phyloP scores from a whole-genome alignment of 2,797 vertebrate genomes.

The Siniperca obscura region DNA sequence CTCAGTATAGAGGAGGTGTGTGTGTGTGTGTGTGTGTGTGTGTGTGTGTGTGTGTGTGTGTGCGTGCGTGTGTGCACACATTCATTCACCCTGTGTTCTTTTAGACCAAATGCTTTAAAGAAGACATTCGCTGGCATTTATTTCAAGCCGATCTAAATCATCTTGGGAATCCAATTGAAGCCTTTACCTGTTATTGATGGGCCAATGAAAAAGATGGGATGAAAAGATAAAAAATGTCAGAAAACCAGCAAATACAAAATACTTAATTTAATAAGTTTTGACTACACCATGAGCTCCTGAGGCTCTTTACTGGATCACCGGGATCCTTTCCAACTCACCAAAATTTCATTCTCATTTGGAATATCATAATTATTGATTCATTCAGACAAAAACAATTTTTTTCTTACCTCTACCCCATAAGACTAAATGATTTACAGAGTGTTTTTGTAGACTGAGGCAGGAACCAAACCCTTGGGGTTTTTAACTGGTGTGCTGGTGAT shows the following conservation, averaged over 20 bases:
- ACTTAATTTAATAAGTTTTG: neutral
- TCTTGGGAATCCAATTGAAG: slow-evolving; percentile 34
- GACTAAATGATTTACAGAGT: slow-evolving; percentile 55
- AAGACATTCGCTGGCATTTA: slow-evolving; percentile 37
- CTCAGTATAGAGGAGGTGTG: slow-evolving; percentile 43
- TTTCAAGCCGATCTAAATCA: slow-evolving; percentile 42
- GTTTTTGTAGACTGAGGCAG: slow-evolving; percentile 48
- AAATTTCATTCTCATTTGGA: slow-evolving; percentile 17
- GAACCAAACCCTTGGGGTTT: slow-evolving; percentile 57
- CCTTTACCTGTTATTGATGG: slow-evolving; percentile 43
- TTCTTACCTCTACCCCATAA: neutral
- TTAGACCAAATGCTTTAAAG: slow-evolving; percentile 37
- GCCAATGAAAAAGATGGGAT: slow-evolving; percentile 39
- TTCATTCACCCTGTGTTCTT: slow-evolving; percentile 22
- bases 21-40: slow-evolving; percentile 15
- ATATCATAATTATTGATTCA: slow-evolving; percentile 43
- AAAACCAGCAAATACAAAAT: slow-evolving; percentile 23
- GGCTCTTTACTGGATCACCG: slow-evolving; percentile 3
- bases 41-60: too few species aligned
- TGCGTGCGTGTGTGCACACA: neutral
- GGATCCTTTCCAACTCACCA: neutral
- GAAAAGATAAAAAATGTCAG: slow-evolving; percentile 42
- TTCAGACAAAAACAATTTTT: slow-evolving; percentile 32
- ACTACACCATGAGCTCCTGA: neutral
- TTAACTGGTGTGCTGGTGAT: slow-evolving; percentile 62